Evolutionary conservation across 2,797 vertebrate genomes (phyloP), one percentile per base, ranked within the genome.

Genomic region (Macroramphosus scolopax): DNA sequence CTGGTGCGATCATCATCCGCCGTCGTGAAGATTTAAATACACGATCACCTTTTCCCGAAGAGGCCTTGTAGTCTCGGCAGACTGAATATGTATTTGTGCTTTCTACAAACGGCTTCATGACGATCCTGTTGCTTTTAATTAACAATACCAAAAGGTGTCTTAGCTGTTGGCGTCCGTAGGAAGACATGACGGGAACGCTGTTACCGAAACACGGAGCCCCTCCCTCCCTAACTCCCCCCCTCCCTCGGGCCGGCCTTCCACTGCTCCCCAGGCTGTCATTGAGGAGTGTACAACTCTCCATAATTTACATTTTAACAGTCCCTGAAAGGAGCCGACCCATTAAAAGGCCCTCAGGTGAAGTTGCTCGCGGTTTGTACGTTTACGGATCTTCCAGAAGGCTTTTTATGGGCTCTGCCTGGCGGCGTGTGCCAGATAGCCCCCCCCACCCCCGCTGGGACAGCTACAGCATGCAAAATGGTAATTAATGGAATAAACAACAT

Each of bases 251-350:
- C n/a, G n/a, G 38, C 44, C 61, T 51, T 40, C 66, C 65, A 67
- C 51, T 62, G 63, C 45, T 76, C 77, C 78, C 79, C 26, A 36
- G 73, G 60, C 72, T 72, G 68, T 75, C 70, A 61, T 81, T 77
- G 57, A 68, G 60, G 55, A 58, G 70, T 64, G 68, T 75, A 78
- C 67, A 75, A 78, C 50, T 72, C 62, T 69, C 65, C 51, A 73
- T 78, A 63, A 86, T 86, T 84, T 83, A 76, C 66, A 78, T 77
- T 86, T 78, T 75, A 81, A 77, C 78, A 61, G 69, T 79, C 65
- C 48, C 64, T 78, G 61, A 72, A 83, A 84, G 74, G 82, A 75
- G 77, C 35, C 54, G 50, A 12, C 14, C 65, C 73, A 78, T 85
- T 82, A 78, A 63, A 63, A 51, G 59, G 37, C 63, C 67, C 75